Percentiles rank a stretch among this genome's conserved stretches.
Conservation (phyloP, 2,113 vertebrate species). For the Chaenogobius annularis region DNA sequence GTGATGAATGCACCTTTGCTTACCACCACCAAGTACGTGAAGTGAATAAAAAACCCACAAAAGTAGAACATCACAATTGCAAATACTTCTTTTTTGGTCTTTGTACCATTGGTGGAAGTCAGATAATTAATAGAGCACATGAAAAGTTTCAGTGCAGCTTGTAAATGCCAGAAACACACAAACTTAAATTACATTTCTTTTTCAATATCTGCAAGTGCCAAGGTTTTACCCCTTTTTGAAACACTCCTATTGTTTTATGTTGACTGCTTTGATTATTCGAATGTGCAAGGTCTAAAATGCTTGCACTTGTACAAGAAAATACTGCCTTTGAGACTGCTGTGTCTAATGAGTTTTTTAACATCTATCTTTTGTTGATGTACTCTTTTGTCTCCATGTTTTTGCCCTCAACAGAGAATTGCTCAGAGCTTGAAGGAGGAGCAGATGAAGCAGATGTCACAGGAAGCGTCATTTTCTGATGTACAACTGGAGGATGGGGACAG, state of each 20-base stretch:
- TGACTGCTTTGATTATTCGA: constrained; percentile 14
- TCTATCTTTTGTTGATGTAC: background rate
- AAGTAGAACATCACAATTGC: too few species aligned
- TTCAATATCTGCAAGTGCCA: background rate
- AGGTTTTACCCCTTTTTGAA: constrained; percentile 16
- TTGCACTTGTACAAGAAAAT: constrained; percentile 8
- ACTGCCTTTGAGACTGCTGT: constrained; percentile 8
- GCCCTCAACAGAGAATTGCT: constrained; percentile 86
- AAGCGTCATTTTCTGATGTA: constrained; percentile 86
- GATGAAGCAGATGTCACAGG: constrained; percentile 79
- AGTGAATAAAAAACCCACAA: too few species aligned
- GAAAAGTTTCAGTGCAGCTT: background rate
- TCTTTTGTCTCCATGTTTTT: constrained; percentile 4
- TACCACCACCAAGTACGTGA: too few species aligned
- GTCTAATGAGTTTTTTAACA: constrained; percentile 11
- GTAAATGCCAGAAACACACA: constrained; percentile 6
- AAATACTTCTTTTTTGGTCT: background rate
- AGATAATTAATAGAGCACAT: background rate
- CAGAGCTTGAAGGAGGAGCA: constrained; percentile 96
- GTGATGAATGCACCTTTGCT: too few species aligned
- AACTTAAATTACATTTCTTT: background rate
- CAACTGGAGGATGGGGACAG: constrained; percentile 83
- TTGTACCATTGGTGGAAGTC: background rate
- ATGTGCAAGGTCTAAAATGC: constrained; percentile 14
- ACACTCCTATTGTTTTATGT: constrained; percentile 4